phyloP scores from a whole-genome alignment of 1,140 invertebrate species.

The Pseudomyrmex flavicornis region DNA sequence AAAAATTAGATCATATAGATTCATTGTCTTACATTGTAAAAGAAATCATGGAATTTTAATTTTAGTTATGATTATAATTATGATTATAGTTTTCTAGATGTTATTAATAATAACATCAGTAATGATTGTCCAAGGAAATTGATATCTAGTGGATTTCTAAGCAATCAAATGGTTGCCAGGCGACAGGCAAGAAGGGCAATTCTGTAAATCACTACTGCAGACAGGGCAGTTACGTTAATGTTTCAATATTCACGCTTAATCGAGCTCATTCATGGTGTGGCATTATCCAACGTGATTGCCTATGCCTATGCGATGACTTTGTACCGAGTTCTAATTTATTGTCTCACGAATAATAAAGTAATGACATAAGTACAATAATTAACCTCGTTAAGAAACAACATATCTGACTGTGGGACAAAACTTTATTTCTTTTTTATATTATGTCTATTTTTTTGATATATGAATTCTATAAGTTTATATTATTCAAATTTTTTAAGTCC shows the following conservation, averaged over 20 bases:
- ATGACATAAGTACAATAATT: slow-evolving; percentile 27
- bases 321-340: slow-evolving; percentile 59
- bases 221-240: slow-evolving; percentile 69
- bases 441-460: not conserved
- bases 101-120: too few relatives aligned
- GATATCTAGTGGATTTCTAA: slow-evolving; percentile 41
- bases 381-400: not conserved
- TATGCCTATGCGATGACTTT: slow-evolving; percentile 23
- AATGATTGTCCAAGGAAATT: slow-evolving; percentile 29
- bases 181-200: slow-evolving; percentile 66
- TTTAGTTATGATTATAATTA: too few relatives aligned
- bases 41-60: not conserved
- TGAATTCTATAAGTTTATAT: too few relatives aligned
- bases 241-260: slow-evolving; percentile 72
- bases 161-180: slow-evolving; percentile 50
- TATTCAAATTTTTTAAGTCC: too few relatives aligned
- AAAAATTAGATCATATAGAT: not conserved
- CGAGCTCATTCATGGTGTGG: slow-evolving; percentile 63
- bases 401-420: not conserved
- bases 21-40: not conserved
- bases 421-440: not conserved
- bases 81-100: not conserved
- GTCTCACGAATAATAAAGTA: slow-evolving; percentile 42
- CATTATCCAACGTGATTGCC: slow-evolving; percentile 48
- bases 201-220: slow-evolving; percentile 69